Conservation (phyloP, 23 tunicate genomes). For the Oikopleura vanhoeffeni region DNA sequence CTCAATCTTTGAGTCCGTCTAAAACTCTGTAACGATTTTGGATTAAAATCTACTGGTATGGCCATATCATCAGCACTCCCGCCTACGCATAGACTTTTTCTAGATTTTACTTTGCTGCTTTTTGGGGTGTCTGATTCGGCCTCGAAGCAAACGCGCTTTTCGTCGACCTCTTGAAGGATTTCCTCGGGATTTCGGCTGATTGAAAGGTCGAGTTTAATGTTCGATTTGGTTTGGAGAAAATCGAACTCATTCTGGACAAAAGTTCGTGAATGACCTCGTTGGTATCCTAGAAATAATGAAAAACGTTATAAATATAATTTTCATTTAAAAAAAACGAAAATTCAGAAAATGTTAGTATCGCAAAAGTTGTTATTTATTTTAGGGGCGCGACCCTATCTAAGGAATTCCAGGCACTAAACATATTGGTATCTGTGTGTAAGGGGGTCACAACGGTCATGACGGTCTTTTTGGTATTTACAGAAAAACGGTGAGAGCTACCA, state of each 20-base stretch:
- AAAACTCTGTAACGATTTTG: background rate
- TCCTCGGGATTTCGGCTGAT: background rate
- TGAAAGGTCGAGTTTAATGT: background rate
- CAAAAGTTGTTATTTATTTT: too few relatives aligned
- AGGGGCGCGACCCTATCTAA: too few relatives aligned
- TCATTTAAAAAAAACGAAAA: too few relatives aligned
- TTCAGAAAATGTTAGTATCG: too few relatives aligned
- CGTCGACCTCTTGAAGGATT: background rate
- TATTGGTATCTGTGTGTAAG: too few relatives aligned
- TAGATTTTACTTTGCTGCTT: background rate
- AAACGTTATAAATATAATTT: too few relatives aligned
- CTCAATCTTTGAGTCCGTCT: background rate
- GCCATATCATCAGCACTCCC: background rate
- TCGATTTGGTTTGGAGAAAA: background rate
- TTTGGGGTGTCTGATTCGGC: background rate
- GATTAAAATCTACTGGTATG: background rate
- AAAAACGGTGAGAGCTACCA: too few relatives aligned
- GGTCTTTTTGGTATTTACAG: too few relatives aligned
- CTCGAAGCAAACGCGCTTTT: background rate
- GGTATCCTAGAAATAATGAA: too few relatives aligned
- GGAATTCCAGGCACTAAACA: too few relatives aligned
- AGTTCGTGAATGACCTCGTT: background rate
- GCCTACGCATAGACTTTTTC: background rate
- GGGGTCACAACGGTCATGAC: too few relatives aligned
- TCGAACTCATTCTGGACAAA: background rate